Evolutionary conservation across 2,797 vertebrate species (phyloP).

Genomic region (Thamnophis elegans): DNA sequence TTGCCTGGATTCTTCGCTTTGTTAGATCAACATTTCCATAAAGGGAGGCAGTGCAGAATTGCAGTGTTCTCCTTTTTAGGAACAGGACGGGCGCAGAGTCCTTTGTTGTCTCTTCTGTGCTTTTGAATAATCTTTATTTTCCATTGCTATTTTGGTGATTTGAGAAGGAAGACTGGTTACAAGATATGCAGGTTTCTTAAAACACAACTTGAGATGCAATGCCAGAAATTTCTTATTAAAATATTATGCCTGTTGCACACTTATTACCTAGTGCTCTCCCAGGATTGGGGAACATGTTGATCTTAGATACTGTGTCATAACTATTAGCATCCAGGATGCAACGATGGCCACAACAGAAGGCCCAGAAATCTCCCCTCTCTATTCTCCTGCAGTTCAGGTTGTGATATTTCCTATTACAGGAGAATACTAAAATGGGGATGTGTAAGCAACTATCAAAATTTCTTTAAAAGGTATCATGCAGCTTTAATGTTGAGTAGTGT

Average conservation of each 20-base stretch:
- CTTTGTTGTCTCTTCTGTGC: background rate
- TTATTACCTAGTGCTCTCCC: background rate
- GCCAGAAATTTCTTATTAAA: background rate
- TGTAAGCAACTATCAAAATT: background rate
- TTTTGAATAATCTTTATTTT: background rate
- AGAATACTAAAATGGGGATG: background rate
- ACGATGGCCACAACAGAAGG: background rate
- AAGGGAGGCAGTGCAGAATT: background rate
- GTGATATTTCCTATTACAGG: background rate
- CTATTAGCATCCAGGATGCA: background rate
- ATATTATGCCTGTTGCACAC: background rate
- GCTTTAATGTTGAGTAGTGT: background rate
- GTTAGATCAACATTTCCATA: constrained; percentile 51
- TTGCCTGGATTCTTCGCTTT: constrained; percentile 57
- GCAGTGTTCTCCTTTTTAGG: constrained; percentile 6
- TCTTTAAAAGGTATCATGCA: background rate
- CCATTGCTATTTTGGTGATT: background rate
- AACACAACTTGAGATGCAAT: background rate
- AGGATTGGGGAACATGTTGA: background rate
- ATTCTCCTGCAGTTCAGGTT: background rate
- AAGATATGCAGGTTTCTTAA: background rate
- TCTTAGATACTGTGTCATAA: background rate
- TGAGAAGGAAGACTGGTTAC: background rate
- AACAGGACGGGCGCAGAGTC: background rate
- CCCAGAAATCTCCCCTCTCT: background rate